Percentiles rank a stretch among this genome's conserved stretches.
Conservation (phyloP, 2,113 vertebrate genomes). For the Toxotes chatareus region DNA sequence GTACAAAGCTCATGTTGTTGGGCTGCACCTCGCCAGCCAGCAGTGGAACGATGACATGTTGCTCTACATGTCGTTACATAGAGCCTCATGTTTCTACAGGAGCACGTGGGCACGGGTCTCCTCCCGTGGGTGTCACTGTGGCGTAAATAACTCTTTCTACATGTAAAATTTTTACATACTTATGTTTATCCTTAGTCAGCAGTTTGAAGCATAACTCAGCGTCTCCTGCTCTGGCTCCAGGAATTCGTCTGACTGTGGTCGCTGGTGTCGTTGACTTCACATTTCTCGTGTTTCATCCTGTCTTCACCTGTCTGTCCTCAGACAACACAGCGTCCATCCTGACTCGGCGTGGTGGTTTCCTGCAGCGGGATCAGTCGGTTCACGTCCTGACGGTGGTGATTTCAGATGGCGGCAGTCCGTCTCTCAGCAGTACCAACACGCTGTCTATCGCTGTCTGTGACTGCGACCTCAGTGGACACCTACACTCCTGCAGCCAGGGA, state of each 20-base stretch:
- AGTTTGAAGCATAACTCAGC: neutral
- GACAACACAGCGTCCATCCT: conserved; percentile 54
- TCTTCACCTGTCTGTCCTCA: conserved; percentile 24
- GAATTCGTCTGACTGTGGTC: neutral
- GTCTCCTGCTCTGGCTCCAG: neutral
- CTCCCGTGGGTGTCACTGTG: no score
- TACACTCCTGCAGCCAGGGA: neutral
- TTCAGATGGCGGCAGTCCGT: conserved; percentile 22
- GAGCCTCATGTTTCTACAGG: no score
- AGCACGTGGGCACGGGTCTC: no score
- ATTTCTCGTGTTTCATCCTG: neutral
- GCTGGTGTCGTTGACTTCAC: neutral
- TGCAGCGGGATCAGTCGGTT: conserved; percentile 11
- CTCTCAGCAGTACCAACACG: conserved; percentile 66
- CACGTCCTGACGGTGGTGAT: conserved; percentile 57
- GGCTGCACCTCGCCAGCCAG: no score
- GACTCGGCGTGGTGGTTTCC: conserved; percentile 1
- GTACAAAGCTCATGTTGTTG: no score
- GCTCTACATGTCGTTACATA: neutral
- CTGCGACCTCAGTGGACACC: conserved; percentile 29
- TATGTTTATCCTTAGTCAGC: neutral
- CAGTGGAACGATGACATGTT: no score
- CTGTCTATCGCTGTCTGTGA: conserved; percentile 46
- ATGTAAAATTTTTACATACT: neutral
- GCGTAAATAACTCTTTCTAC: no score